Evolutionary conservation across 2,797 vertebrate genomes (phyloP).

Genomic region (Eurystomus glaucurus): DNA sequence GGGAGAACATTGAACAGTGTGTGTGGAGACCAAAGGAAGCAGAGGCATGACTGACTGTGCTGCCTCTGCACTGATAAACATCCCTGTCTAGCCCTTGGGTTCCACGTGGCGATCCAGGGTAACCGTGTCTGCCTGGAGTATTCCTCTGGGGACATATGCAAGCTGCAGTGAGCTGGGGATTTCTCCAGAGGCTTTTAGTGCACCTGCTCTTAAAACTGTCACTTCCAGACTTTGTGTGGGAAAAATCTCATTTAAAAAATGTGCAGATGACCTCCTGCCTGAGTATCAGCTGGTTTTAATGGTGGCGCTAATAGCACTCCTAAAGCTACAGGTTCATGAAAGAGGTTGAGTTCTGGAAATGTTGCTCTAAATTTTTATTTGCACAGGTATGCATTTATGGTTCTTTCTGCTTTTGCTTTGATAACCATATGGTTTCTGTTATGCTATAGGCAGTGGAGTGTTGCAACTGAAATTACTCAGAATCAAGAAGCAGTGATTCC

Average conservation of each 20-base stretch:
- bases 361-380: not conserved
- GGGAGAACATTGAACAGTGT: not conserved
- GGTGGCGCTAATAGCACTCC: not conserved
- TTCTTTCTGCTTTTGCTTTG: not conserved
- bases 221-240: not conserved
- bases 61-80: fast-evolving
- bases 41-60: fast-evolving
- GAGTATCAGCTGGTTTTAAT: not conserved
- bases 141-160: not conserved
- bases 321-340: not conserved
- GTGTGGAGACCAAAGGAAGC: fast-evolving
- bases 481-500: not conserved
- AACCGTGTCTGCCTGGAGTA: not conserved
- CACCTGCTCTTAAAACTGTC: not conserved
- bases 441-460: not conserved
- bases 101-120: fast-evolving
- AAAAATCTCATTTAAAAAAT: not conserved
- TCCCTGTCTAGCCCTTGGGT: not conserved
- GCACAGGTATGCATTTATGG: not conserved
- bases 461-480: not conserved
- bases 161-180: not conserved
- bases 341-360: not conserved
- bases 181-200: not conserved
- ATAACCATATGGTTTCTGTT: not conserved
- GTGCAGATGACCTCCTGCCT: not conserved